Base-by-base conservation (phyloP, 1,140 invertebrate genomes). In the Harpegnathos saltator region DNA sequence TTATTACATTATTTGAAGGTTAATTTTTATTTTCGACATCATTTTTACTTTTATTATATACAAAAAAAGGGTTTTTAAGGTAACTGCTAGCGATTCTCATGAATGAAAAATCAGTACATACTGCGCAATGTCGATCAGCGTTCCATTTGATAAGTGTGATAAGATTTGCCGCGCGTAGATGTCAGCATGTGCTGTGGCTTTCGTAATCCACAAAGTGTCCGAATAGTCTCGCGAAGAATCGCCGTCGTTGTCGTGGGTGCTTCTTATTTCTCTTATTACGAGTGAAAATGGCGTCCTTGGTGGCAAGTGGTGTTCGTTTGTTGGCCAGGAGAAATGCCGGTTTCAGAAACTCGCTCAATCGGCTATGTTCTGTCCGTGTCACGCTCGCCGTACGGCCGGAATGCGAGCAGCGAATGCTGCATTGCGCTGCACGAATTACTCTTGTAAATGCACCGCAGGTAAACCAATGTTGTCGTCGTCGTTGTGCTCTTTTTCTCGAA, bases 201-300 rank as follows among this genome's bases (percentile, higher is more conserved):
- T 38, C 17, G 22, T 24, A 73, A 59, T 17, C 26, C 12, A 11
- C 59, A 24, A 7, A 38, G n/a, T 12, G 22, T 61, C 54, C 22
- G 22, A 12, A 62, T 15, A 54, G 15, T 17, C 15, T 54, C 52
- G 52, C 15, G n/a, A 11, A 9, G 19, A n/a, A 1, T 11, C 44
- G n/a, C 48, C 48, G 26, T 65, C 52, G 77, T 7, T 12, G 24
- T 3, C 26, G 26, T 61, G 7, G 19, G 1, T 29, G 24, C 61
- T 29, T 9, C 50, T 78, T 15, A 33, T 84, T 82, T n/a, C 52
- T 17, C 58, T 56, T 15, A 24, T 54, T 72, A 72, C 33, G 65
- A 24, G 69, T 69, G 75, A 91, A 89, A 92, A 92, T 92, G 92
- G 92, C 91, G 90, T 88, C 91, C 61, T 83, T 91, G 38, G 66